Evolutionary conservation across 92 coral and sea anemone genomes (phyloP), one percentile per base, ranked within the genome.

Genomic region (Actinostola sp.): DNA sequence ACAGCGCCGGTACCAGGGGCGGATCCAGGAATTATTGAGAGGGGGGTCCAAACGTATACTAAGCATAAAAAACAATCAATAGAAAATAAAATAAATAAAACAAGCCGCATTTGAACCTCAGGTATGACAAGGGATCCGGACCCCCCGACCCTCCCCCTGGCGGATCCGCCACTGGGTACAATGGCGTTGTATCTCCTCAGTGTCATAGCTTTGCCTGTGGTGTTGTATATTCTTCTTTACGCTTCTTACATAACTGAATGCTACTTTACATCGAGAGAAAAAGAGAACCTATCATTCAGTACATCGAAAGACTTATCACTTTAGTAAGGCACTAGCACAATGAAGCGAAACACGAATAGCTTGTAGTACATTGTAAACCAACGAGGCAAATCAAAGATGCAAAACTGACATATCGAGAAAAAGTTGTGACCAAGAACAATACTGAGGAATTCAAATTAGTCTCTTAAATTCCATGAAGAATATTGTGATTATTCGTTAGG

Each of bases 101-200:
- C n/a, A n/a, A n/a, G n/a, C n/a, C n/a, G n/a, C n/a, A n/a, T n/a
- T n/a, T n/a, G n/a, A n/a, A n/a, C n/a, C n/a, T n/a, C n/a, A n/a
- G n/a, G n/a, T n/a, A n/a, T n/a, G n/a, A n/a, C n/a, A n/a, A n/a
- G n/a, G n/a, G n/a, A n/a, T n/a, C n/a, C n/a, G n/a, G n/a, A n/a
- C n/a, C n/a, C n/a, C n/a, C n/a, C n/a, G n/a, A n/a, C n/a, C n/a
- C n/a, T n/a, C n/a, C n/a, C n/a, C n/a, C n/a, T n/a, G n/a, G n/a
- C 60, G 31, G 60, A 53, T 24, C 15, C 28, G 20, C n/a, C n/a
- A 86, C 73, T 25, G 68, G 67, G 17, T 73, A 68, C 81, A 73
- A 88, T 53, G 86, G 83, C 43, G 68, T 73, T 26, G 76, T 71
- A 28, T 78, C 93, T 12, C 86, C 89, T 8, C 86, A 76, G 80